Conservation (phyloP, 2,888 invertebrate species). For the Patella pellucida region DNA sequence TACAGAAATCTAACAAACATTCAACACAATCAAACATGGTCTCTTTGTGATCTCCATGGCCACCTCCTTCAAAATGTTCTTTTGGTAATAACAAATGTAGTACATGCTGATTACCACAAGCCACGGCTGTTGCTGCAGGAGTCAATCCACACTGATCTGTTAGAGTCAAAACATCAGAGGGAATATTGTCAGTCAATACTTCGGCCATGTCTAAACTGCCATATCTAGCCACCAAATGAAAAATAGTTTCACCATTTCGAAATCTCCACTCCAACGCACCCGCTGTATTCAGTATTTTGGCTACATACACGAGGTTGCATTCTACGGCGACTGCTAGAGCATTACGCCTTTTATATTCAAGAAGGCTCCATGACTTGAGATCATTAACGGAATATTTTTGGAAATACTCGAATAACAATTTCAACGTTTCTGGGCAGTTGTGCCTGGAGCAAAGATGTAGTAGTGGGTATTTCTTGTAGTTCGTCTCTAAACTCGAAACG, state of each 20-base stretch:
- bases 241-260: constrained; percentile 35
- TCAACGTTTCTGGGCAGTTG: constrained; percentile 32
- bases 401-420: constrained; percentile 24
- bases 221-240: constrained; percentile 37
- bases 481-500: constrained; percentile 18
- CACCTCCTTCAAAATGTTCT: constrained; percentile 17
- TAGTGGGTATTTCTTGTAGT: constrained; percentile 24
- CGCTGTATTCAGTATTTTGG: constrained; percentile 8
- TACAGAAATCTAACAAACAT: constrained; percentile 36
- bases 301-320: constrained; percentile 18
- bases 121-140: constrained; percentile 29
- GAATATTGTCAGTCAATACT: constrained; percentile 15
- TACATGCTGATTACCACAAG: constrained; percentile 28
- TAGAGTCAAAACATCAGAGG: constrained; percentile 9
- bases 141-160: constrained; percentile 30
- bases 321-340: constrained; percentile 29
- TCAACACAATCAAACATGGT: constrained; percentile 33
- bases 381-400: constrained; percentile 17
- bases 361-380: background rate
- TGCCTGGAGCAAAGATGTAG: constrained; percentile 29
- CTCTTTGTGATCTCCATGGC: constrained; percentile 22
- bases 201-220: constrained; percentile 27
- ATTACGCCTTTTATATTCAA: constrained; percentile 21
- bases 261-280: constrained; percentile 17
- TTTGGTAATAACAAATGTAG: constrained; percentile 19